Percentiles rank a stretch among this genome's conserved stretches.
Evolutionary conservation across 2,113 vertebrate species (phyloP).

Genomic region (Oxygymnocypris stewartii): DNA sequence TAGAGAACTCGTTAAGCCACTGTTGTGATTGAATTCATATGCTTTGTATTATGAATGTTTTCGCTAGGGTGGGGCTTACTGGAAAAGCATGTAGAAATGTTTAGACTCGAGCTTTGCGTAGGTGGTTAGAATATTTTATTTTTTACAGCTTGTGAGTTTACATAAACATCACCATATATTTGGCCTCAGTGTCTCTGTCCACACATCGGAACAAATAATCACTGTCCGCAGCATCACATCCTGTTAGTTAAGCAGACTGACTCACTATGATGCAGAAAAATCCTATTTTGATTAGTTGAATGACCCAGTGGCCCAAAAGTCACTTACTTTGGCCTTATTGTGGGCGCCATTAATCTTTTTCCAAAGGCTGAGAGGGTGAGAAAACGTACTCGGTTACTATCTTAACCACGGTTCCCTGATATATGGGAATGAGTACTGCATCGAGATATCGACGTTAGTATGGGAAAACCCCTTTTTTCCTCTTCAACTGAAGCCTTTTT

Average conservation of each 20-base stretch:
- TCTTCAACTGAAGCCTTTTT: too few relatives aligned
- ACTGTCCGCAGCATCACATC: conserved; percentile 36
- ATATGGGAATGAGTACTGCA: too few relatives aligned
- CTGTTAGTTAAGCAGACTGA: conserved; percentile 37
- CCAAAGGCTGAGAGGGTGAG: conserved; percentile 20
- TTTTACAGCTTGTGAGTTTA: conserved; percentile 26
- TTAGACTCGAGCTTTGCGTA: neutral
- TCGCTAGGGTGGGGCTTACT: conserved; percentile 34
- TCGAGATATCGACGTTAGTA: too few relatives aligned
- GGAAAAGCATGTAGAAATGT: conserved; percentile 12
- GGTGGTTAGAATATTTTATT: neutral
- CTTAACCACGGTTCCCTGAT: too few relatives aligned
- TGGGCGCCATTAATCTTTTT: conserved; percentile 35
- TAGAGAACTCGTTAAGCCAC: conserved; percentile 2
- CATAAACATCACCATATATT: conserved; percentile 1
- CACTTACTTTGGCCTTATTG: conserved; percentile 35
- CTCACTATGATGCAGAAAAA: conserved; percentile 29
- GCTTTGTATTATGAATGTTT: conserved; percentile 42
- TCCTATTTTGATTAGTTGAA: conserved; percentile 17
- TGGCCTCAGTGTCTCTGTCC: conserved; percentile 4
- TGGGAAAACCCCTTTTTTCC: too few relatives aligned
- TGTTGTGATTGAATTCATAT: conserved; percentile 44
- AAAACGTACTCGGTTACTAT: too few relatives aligned
- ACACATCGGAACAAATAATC: conserved; percentile 37
- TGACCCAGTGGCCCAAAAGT: conserved; percentile 24